Conservation (phyloP, 2,113 vertebrate species). For the Daphoenositta chrysoptera region DNA sequence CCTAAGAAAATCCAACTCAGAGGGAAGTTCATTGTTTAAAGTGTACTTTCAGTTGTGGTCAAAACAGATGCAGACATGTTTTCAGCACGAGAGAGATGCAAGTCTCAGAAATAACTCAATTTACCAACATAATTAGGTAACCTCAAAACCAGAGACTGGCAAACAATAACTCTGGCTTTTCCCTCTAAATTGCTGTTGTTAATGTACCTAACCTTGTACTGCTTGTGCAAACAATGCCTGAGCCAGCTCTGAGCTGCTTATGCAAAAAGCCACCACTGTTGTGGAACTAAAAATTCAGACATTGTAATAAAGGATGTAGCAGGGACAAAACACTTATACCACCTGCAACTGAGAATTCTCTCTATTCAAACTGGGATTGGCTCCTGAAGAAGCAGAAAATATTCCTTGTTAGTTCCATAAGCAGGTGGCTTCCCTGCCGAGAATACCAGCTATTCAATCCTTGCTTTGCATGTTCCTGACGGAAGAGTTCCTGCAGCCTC, state of each 20-base stretch:
- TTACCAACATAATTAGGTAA: not conserved
- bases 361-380: fast-evolving
- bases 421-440: not conserved
- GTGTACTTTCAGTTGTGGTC: not conserved
- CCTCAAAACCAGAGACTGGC: not conserved
- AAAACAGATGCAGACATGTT: constrained; percentile 8
- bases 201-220: not conserved
- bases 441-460: not conserved
- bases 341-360: not conserved
- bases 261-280: not conserved
- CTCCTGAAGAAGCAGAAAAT: not conserved
- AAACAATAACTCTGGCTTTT: not conserved
- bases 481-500: not conserved
- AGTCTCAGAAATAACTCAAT: not conserved
- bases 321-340: not conserved
- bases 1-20: not conserved
- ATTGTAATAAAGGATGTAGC: not conserved
- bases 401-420: not conserved
- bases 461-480: not conserved
- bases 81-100: not conserved
- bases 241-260: not conserved
- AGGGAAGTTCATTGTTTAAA: not conserved
- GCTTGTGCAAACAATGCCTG: not conserved
- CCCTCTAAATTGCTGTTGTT: not conserved
- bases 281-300: not conserved